Evolutionary conservation across 2,888 invertebrate species (phyloP).

Genomic region (Bellardia pandia): DNA sequence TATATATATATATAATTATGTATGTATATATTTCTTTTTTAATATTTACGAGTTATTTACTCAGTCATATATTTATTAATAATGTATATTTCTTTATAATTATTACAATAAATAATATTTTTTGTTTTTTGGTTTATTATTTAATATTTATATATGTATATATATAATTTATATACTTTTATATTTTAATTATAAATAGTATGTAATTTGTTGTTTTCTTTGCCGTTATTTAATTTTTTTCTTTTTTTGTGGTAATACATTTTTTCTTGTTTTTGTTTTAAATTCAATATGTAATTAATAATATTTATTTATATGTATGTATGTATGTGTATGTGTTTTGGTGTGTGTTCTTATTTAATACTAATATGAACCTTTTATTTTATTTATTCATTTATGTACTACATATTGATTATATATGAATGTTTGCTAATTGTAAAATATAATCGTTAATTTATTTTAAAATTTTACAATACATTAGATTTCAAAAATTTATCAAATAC

Average conservation of each 20-base stretch:
- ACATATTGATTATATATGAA: background rate
- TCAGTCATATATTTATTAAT: constrained; percentile 81
- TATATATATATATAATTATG: constrained; percentile 29
- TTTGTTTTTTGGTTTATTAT: constrained; percentile 41
- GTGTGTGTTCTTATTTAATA: constrained; percentile 5
- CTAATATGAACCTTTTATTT: constrained; percentile 33
- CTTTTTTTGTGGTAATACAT: constrained; percentile 40
- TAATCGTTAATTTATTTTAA: background rate
- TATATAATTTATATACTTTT: too few species aligned
- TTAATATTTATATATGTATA: constrained; percentile 50
- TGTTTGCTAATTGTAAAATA: constrained; percentile 22
- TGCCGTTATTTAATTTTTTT: background rate
- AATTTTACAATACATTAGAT: constrained; percentile 23
- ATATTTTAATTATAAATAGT: constrained; percentile 50
- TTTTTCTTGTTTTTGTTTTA: constrained; percentile 28
- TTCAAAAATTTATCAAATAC: background rate
- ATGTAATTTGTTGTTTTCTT: constrained; percentile 52
- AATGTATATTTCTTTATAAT: constrained; percentile 73
- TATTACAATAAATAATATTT: constrained; percentile 71
- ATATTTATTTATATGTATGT: constrained; percentile 36
- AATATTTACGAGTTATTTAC: constrained; percentile 82
- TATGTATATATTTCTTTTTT: constrained; percentile 72
- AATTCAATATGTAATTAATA: constrained; percentile 41
- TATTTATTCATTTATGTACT: background rate
- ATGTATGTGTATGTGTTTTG: constrained; percentile 55